Conservation (phyloP, 2,113 vertebrate species). For the Nesogale talazaci region DNA sequence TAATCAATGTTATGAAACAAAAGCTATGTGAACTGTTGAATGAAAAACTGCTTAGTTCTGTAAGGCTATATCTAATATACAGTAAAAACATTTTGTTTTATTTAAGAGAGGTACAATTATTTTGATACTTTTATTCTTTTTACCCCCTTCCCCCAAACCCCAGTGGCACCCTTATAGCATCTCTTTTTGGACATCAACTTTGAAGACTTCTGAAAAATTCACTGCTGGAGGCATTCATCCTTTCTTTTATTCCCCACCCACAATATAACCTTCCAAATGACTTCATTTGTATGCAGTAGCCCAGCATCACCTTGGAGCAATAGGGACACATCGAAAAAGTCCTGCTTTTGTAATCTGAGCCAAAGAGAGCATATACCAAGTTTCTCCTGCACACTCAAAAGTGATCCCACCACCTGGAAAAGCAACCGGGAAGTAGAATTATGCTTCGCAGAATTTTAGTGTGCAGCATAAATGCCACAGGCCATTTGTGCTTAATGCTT, state of each 20-base stretch:
- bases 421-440: neutral
- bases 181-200: neutral
- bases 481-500: neutral
- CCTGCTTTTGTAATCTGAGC: neutral
- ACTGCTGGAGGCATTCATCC: neutral
- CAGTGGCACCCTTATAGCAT: too few species aligned
- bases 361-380: neutral
- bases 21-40: too few species aligned
- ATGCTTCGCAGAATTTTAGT: too few species aligned
- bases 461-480: neutral
- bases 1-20: too few species aligned
- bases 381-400: neutral
- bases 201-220: neutral
- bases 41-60: too few species aligned
- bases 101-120: too few species aligned
- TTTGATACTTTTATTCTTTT: too few species aligned
- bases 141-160: neutral
- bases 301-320: neutral
- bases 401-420: neutral
- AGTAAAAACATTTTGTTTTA: too few species aligned
- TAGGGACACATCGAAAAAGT: neutral
- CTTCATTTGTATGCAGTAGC: neutral
- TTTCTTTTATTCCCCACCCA: neutral
- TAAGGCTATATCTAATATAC: too few species aligned
- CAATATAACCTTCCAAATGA: neutral